phyloP scores from a whole-genome alignment of 2,888 invertebrate genomes.

The Monoplex corrugatus region DNA sequence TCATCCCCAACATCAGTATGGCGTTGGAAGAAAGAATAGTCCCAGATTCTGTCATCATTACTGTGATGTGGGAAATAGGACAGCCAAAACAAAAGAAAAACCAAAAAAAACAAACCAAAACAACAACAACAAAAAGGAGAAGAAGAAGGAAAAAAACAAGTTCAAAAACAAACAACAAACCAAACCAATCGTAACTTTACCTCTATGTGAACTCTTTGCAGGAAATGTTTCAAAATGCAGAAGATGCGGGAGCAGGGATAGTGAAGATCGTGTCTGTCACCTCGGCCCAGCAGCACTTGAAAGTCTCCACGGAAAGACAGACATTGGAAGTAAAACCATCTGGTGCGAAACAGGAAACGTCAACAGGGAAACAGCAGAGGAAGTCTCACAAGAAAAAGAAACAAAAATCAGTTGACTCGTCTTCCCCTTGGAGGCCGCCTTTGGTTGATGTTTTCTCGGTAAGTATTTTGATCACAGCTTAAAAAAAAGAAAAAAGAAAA shows the following conservation, averaged over 20 bases:
- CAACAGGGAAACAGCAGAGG: neutral
- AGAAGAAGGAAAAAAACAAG: too few species aligned
- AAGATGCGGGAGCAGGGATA: neutral
- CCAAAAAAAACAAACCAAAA: too few species aligned
- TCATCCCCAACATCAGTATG: too few species aligned
- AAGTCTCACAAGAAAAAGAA: neutral
- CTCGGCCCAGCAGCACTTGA: neutral
- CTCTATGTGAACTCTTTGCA: neutral
- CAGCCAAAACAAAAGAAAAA: too few species aligned
- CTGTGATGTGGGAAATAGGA: too few species aligned
- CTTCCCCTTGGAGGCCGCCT: neutral
- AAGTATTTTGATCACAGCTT: too few species aligned
- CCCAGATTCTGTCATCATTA: too few species aligned
- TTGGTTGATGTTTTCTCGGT: neutral
- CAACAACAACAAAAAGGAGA: too few species aligned
- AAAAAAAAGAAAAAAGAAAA: too few species aligned
- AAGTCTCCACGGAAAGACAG: neutral
- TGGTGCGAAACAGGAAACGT: neutral
- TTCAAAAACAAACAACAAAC: too few species aligned
- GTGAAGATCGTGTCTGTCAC: conserved; percentile 4
- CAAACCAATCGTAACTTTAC: neutral
- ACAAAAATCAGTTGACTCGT: neutral
- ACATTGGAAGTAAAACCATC: neutral
- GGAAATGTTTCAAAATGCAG: conserved; percentile 1
- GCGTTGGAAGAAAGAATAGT: too few species aligned